phyloP scores from a whole-genome alignment of 1,140 invertebrate species.

The Panulirus ornatus region DNA sequence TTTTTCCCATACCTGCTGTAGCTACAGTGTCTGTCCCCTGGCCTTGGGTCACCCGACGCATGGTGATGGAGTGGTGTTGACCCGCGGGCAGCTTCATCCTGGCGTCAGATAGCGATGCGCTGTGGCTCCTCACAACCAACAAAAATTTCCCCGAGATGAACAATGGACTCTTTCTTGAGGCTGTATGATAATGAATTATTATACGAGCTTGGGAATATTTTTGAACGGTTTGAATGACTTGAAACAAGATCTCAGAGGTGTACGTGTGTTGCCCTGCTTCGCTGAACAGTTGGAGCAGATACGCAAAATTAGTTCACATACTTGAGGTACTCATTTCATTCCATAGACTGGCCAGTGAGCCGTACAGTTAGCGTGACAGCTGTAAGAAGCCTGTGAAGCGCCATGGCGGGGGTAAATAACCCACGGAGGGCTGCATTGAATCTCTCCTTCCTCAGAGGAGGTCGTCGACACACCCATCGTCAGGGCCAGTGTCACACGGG shows the following conservation, averaged over 20 bases:
- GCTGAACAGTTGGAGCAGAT: background rate
- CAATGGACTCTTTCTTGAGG: slow-evolving; percentile 22
- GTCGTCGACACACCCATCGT: background rate
- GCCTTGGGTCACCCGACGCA: slow-evolving; percentile 6
- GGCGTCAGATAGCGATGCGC: slow-evolving; percentile 49
- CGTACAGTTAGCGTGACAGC: background rate
- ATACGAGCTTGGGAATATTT: slow-evolving; percentile 1
- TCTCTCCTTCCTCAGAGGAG: slow-evolving; percentile 27
- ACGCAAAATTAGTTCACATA: background rate
- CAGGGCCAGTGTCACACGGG: slow-evolving; percentile 31
- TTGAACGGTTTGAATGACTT: background rate
- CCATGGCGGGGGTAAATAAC: slow-evolving; percentile 24
- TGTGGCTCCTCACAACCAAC: slow-evolving; percentile 22
- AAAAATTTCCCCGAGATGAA: slow-evolving; percentile 28
- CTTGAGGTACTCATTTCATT: background rate
- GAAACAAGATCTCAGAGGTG: background rate
- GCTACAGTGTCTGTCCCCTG: background rate
- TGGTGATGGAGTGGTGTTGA: slow-evolving; percentile 31
- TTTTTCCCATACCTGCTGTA: background rate
- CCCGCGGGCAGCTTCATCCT: slow-evolving; percentile 6
- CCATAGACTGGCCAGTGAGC: background rate
- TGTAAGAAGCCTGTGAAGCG: background rate
- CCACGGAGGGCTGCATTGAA: background rate
- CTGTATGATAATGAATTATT: background rate
- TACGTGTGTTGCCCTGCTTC: background rate